Percentiles rank a stretch among this genome's conserved stretches.
Conservation (phyloP, 1,140 invertebrate species). For the Hycleus phaleratus region DNA sequence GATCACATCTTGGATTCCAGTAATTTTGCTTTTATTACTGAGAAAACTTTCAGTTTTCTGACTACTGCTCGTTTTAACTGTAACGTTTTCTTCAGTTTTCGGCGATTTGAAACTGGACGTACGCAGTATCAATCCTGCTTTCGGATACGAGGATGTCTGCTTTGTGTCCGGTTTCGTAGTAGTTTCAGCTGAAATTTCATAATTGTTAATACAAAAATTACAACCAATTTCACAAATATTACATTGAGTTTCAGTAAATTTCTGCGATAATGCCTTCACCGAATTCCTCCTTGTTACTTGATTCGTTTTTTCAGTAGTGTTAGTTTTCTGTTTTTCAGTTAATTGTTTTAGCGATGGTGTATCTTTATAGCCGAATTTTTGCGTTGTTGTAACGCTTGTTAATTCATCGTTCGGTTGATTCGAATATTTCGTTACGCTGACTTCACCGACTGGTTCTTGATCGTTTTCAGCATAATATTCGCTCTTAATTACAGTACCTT, state of each 20-base stretch:
- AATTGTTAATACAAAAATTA: too few species aligned
- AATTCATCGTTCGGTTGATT: slow-evolving; percentile 48
- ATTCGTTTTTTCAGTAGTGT: slow-evolving; percentile 19
- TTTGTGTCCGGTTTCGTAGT: slow-evolving; percentile 41
- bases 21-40: slow-evolving; percentile 58
- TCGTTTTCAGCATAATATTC: slow-evolving; percentile 59
- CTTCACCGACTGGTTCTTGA: slow-evolving; percentile 53
- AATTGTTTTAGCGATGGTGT: slow-evolving; percentile 30
- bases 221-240: slow-evolving; percentile 14
- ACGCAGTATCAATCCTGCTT: slow-evolving; percentile 59
- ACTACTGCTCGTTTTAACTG: not conserved
- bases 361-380: slow-evolving; percentile 44
- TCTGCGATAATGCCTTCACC: slow-evolving; percentile 63
- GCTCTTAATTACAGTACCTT: slow-evolving; percentile 56
- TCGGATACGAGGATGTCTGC: slow-evolving; percentile 49
- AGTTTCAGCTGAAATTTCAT: slow-evolving; percentile 42
- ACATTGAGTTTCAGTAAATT: slow-evolving; percentile 62
- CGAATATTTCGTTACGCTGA: slow-evolving; percentile 60
- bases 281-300: slow-evolving; percentile 53
- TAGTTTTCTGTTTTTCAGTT: slow-evolving; percentile 21
- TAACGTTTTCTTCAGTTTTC: slow-evolving; percentile 23
- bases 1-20: slow-evolving; percentile 63
- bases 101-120: slow-evolving; percentile 50
- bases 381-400: slow-evolving; percentile 36
- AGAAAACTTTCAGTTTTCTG: slow-evolving; percentile 48